phyloP scores from a whole-genome alignment of 2,113 vertebrate genomes.

The Tetraodon nigroviridis region DNA sequence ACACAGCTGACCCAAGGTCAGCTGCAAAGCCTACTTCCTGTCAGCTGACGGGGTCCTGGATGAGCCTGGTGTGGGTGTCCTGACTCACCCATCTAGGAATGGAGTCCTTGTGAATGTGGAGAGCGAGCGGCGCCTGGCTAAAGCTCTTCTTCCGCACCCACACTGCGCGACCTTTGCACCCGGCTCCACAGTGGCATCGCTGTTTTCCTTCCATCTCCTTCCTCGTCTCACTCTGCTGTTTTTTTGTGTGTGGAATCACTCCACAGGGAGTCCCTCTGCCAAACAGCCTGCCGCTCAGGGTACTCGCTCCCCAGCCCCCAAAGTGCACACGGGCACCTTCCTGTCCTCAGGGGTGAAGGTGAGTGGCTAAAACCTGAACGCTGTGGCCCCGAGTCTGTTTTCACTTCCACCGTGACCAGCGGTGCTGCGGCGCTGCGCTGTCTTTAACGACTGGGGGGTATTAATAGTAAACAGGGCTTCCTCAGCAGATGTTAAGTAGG shows the following conservation, averaged over 20 bases:
- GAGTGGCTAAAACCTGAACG: conserved; percentile 41
- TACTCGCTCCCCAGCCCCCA: conserved; percentile 85
- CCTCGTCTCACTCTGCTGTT: conserved; percentile 11
- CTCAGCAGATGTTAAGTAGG: conserved; percentile 66
- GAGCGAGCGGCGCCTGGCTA: background rate
- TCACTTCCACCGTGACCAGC: conserved; percentile 7
- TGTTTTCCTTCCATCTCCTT: conserved; percentile 6
- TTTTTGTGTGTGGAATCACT: conserved; percentile 25
- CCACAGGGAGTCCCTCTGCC: conserved; percentile 85
- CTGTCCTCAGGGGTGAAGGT: conserved; percentile 92
- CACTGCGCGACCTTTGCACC: background rate
- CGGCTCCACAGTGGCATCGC: background rate
- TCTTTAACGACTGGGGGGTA: conserved; percentile 46
- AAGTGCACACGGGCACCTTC: conserved; percentile 87
- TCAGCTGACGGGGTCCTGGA: conserved; percentile 28
- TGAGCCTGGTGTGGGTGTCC: conserved; percentile 46
- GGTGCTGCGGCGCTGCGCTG: conserved; percentile 12
- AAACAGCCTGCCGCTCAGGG: conserved; percentile 83
- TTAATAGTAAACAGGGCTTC: conserved; percentile 53
- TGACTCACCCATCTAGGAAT: conserved; percentile 38
- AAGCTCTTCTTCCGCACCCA: background rate
- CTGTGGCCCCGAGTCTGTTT: background rate
- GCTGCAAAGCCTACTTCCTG: conserved; percentile 19
- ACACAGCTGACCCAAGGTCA: conserved; percentile 16
- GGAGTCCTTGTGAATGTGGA: background rate